Conservation (phyloP, 2,113 vertebrate genomes). For the Ramphastos sulfuratus region DNA sequence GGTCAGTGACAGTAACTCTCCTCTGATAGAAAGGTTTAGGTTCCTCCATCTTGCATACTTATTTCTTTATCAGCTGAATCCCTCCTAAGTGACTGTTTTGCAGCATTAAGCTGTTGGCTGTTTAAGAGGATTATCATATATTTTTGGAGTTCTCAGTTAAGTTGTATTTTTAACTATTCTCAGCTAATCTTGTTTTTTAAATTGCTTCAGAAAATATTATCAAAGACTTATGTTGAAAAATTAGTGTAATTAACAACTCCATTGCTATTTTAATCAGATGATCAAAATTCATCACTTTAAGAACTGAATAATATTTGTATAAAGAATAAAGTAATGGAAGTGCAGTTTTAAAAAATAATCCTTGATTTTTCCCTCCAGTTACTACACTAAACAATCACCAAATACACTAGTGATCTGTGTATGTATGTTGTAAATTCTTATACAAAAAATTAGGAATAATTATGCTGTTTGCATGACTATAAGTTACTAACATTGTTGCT, state of each 20-base stretch:
- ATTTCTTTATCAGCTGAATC: not conserved
- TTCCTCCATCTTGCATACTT: not conserved
- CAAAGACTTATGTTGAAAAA: not conserved
- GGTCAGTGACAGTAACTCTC: not conserved
- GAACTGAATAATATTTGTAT: not conserved
- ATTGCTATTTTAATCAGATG: not conserved
- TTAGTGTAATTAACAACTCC: not conserved
- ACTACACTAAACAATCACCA: not conserved
- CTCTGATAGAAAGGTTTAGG: not conserved
- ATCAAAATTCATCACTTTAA: not conserved
- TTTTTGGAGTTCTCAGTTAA: not conserved
- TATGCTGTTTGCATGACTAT: not conserved
- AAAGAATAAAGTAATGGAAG: not conserved
- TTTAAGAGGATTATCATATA: not conserved
- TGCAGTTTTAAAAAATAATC: rapidly evolving
- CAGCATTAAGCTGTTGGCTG: not conserved
- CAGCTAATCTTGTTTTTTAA: not conserved
- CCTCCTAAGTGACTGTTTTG: not conserved
- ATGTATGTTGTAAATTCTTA: not conserved
- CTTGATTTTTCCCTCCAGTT: not conserved
- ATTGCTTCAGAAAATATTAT: not conserved
- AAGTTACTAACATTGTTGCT: not conserved
- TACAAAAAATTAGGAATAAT: not conserved
- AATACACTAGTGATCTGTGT: not conserved
- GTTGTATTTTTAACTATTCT: no score